Evolutionary conservation across 1,140 invertebrate species (phyloP).

Genomic region (Hermatobates lingyangjiaoensis): DNA sequence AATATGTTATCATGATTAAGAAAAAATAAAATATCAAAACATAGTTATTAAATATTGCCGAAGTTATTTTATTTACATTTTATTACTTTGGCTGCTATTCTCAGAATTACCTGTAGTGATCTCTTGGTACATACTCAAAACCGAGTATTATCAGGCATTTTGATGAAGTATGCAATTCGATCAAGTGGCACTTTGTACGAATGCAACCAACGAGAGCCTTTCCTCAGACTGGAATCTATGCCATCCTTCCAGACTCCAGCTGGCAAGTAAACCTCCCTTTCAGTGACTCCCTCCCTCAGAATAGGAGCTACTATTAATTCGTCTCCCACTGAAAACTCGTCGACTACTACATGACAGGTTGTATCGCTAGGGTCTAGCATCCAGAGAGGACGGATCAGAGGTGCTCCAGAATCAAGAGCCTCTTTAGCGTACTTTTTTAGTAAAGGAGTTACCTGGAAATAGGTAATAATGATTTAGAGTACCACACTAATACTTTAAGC

Average conservation of each 20-base stretch:
- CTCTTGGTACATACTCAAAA: too few relatives aligned
- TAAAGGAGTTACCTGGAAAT: conserved; percentile 49
- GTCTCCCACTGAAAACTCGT: conserved; percentile 81
- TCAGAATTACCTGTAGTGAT: too few relatives aligned
- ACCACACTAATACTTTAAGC: too few relatives aligned
- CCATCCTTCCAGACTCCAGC: conserved; percentile 78
- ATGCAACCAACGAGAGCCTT: conserved; percentile 76
- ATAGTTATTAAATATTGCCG: too few relatives aligned
- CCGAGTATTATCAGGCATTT: conserved; percentile 64
- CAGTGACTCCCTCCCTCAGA: conserved; percentile 39
- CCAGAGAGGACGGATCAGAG: conserved; percentile 76
- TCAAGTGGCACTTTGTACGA: conserved; percentile 60
- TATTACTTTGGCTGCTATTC: too few relatives aligned
- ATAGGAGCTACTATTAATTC: conserved; percentile 83
- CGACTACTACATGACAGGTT: conserved; percentile 53
- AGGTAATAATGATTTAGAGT: too few relatives aligned
- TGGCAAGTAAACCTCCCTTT: conserved; percentile 59
- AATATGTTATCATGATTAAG: too few relatives aligned
- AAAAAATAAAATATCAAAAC: too few relatives aligned
- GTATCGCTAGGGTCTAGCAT: conserved; percentile 69
- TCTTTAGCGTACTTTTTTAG: conserved; percentile 53
- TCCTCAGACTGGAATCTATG: conserved; percentile 60
- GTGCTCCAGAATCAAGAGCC: conserved; percentile 57
- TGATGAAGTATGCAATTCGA: conserved; percentile 65
- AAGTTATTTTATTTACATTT: too few relatives aligned